Evolutionary conservation across 1,140 invertebrate species (phyloP), one percentile per base, ranked within the genome.

Genomic region (Drosophila auraria): DNA sequence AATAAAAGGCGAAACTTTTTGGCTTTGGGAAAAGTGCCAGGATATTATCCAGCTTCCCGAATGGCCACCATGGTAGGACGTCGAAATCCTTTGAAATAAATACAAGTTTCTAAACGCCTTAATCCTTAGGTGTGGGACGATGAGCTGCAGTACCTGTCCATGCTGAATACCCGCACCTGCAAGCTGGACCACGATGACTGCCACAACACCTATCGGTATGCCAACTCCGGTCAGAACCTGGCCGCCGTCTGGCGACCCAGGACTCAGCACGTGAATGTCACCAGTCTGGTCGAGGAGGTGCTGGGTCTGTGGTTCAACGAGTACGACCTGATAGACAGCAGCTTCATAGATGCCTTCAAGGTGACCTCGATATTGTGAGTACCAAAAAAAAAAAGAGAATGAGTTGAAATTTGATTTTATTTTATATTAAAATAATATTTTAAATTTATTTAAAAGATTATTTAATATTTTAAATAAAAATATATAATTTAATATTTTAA

Each of bases 21-120:
- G 42, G 92, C 92, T 2, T 57, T 90, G 23, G 92, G 92, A 33
- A 77, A 73, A 61, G 54, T 93, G 49, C 84, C 83, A 20, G 92
- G 92, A 12, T 93, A 92, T 56, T 92, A 91, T 82, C 86, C 92
- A 15, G 92, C 92, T 0, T 27, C 87, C 8, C 72, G 86, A 14
- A 93, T 93, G 92, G 89, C 92, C 44, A 93, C 92, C 17, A 92
- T 93, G 92, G 92, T 92, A 33, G 68, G 76, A 15, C 23, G 47
- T 15, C 62, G 40, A 57, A 15, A 38, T 42, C 54, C 0, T 4
- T 1, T 0, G 36, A 9, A 8, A 20, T 5, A 3, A 36, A 9
- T 14, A 6, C 4, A 15, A 53, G n/a, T 3, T 17, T 4, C 51
- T 20, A 20, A 56, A 14, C 11, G 51, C 3, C 53, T 15, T 9